Conservation (phyloP, 2,888 invertebrate species). For the Calameuta pallipes region DNA sequence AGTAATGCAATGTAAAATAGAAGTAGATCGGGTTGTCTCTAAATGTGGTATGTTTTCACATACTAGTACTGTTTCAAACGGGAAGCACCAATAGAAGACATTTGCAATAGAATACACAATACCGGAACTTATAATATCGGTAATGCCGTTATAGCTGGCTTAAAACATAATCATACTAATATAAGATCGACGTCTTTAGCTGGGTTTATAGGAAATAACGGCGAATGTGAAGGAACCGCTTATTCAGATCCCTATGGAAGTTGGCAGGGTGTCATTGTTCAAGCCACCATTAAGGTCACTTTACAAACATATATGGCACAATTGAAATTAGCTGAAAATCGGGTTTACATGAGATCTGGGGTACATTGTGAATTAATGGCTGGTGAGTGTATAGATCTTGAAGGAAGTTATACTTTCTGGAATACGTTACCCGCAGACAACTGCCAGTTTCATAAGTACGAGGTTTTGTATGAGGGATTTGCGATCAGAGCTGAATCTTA, state of each 20-base stretch:
- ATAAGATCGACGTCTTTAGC: background rate
- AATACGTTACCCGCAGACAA: background rate
- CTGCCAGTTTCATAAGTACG: background rate
- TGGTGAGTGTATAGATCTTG: background rate
- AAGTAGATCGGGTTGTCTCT: slow-evolving; percentile 3
- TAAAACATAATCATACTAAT: background rate
- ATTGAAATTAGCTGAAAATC: slow-evolving; percentile 12
- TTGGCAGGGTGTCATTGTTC: slow-evolving; percentile 14
- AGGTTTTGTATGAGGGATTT: too few relatives aligned
- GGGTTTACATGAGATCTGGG: background rate
- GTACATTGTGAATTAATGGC: background rate
- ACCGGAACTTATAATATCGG: background rate
- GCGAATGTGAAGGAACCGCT: slow-evolving; percentile 5
- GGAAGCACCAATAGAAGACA: slow-evolving; percentile 10
- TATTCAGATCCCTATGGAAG: slow-evolving; percentile 20
- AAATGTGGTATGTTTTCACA: slow-evolving; percentile 17
- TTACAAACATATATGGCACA: slow-evolving; percentile 10
- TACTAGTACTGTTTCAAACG: slow-evolving; percentile 10
- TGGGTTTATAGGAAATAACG: background rate
- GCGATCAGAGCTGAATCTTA: too few relatives aligned
- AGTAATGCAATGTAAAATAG: slow-evolving; percentile 11
- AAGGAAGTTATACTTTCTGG: background rate
- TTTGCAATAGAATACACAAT: slow-evolving; percentile 10
- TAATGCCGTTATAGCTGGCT: background rate
- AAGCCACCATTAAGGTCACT: slow-evolving; percentile 14